A percentile compares a stretch with the other conserved stretches of the same genome.
Evolutionary conservation across 2,797 vertebrate genomes (phyloP).

Genomic region (Pelochelys cantorii): DNA sequence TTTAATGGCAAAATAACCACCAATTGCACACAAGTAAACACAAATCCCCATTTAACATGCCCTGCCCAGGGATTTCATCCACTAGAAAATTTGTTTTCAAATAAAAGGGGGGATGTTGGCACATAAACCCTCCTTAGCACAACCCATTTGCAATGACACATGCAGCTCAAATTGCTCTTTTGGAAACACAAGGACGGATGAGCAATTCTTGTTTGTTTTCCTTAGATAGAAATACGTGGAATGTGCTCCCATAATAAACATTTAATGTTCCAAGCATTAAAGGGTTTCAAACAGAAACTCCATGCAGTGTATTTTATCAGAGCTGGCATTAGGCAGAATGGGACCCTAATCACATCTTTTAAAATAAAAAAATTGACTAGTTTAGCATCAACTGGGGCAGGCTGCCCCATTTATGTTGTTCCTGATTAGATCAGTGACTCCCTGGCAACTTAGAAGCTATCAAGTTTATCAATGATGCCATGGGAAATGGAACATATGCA

Average conservation of each 20-base stretch:
- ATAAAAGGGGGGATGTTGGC: neutral
- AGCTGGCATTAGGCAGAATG: conserved; percentile 24
- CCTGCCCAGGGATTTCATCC: neutral
- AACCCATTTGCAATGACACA: neutral
- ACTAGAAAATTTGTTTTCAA: neutral
- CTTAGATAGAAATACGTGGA: conserved; percentile 7
- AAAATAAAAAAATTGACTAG: conserved; percentile 14
- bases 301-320: neutral
- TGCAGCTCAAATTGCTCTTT: neutral
- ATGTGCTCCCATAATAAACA: neutral
- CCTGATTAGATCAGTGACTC: conserved; percentile 71
- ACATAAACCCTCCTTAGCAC: neutral
- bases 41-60: neutral
- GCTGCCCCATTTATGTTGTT: conserved; percentile 52
- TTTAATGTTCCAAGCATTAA: neutral
- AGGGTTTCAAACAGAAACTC: neutral
- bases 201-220: neutral
- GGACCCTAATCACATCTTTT: neutral
- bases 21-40: neutral
- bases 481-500: conserved; percentile 62
- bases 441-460: conserved; percentile 64
- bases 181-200: fast-evolving
- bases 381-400: conserved; percentile 28
- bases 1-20: conserved; percentile 1
- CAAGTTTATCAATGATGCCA: conserved; percentile 63